A percentile compares a stretch with the other conserved stretches of the same genome.
phyloP scores from a whole-genome alignment of 2,113 vertebrate genomes.

The Nymphicus hollandicus region DNA sequence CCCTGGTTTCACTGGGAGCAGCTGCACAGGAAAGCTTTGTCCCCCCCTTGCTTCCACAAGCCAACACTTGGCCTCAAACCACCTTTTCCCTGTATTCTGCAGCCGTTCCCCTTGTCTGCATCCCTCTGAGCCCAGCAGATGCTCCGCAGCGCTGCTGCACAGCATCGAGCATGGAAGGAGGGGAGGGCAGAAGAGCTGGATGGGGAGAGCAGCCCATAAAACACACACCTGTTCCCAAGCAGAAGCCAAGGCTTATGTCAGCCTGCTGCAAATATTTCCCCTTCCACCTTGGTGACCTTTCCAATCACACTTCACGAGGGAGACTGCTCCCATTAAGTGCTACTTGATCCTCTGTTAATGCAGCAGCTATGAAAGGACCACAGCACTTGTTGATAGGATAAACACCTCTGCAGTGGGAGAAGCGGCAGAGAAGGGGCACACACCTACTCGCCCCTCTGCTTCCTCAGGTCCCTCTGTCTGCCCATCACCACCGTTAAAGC shows the following conservation, averaged over 20 bases:
- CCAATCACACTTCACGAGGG: constrained; percentile 10
- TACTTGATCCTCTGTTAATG: constrained; percentile 69
- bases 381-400: constrained; percentile 63
- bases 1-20: neutral
- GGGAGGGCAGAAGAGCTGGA: neutral
- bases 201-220: neutral
- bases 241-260: constrained; percentile 63
- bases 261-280: constrained; percentile 56
- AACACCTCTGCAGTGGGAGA: constrained; percentile 45
- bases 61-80: neutral
- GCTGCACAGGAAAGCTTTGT: neutral
- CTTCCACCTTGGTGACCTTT: constrained; percentile 53
- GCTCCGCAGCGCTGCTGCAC: neutral
- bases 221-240: constrained; percentile 47
- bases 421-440: neutral
- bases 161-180: neutral
- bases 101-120: neutral
- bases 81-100: neutral
- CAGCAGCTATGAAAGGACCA: constrained; percentile 67
- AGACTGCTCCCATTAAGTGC: constrained; percentile 59
- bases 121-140: neutral
- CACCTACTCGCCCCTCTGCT: neutral
- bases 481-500: neutral
- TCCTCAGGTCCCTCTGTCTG: neutral
- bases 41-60: neutral